Percentiles rank a stretch among this genome's conserved stretches.
phyloP scores from a whole-genome alignment of 2,797 vertebrate genomes.

The Netta rufina region DNA sequence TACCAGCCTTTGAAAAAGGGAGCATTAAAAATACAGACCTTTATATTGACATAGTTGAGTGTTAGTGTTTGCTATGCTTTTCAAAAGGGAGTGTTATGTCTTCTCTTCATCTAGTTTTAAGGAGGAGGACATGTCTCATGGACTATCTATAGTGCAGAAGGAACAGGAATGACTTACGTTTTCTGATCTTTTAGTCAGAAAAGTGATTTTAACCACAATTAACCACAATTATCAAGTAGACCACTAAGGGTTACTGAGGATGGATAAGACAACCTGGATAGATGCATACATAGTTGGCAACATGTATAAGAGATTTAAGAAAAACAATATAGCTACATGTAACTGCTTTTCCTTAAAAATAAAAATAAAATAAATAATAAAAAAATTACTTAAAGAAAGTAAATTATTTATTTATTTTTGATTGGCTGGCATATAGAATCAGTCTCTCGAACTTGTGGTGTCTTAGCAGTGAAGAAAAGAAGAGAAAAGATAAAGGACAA shows the following conservation, averaged over 20 bases:
- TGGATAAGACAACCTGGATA: background rate
- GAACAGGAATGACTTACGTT: background rate
- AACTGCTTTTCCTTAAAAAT: background rate
- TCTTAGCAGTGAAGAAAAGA: background rate
- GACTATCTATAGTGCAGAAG: background rate
- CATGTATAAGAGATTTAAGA: background rate
- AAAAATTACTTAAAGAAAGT: background rate
- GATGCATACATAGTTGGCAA: background rate
- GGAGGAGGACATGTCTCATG: background rate
- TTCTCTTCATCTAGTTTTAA: background rate
- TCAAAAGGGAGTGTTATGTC: background rate
- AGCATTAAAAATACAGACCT: background rate
- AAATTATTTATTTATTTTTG: background rate
- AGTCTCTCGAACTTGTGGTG: background rate
- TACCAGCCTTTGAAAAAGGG: background rate
- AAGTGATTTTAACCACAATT: background rate
- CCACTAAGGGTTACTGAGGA: background rate
- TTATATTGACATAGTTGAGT: background rate
- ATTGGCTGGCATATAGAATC: background rate
- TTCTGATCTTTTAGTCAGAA: background rate
- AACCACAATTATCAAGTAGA: background rate
- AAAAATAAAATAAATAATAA: background rate
- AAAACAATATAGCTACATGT: background rate
- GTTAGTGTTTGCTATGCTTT: background rate
- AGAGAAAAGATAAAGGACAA: background rate